Conservation (phyloP, 2,888 invertebrate genomes). For the Nebria salina region DNA sequence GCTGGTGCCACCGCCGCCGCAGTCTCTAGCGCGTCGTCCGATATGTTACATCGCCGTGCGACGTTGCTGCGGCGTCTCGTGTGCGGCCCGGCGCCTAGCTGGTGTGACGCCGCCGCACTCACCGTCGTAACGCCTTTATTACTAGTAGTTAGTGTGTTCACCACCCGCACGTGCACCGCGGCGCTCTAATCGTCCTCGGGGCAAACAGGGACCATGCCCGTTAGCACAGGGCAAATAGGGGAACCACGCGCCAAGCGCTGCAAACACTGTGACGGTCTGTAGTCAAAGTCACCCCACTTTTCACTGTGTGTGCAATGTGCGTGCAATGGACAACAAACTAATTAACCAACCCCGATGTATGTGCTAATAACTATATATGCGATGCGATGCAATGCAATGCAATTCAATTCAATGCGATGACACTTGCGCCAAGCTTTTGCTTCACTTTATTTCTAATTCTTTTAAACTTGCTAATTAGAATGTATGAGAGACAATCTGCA, state of each 20-base stretch:
- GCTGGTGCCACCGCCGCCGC: constrained; percentile 15
- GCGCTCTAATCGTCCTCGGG: constrained; percentile 50
- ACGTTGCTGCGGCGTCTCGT: constrained; percentile 11
- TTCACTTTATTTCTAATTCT: too few species aligned
- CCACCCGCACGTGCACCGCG: constrained; percentile 14
- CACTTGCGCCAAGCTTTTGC: too few species aligned
- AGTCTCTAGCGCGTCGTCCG: constrained; percentile 22
- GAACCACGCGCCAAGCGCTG: constrained; percentile 90
- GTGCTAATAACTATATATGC: too few species aligned
- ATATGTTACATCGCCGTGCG: constrained; percentile 21
- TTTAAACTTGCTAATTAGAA: too few species aligned
- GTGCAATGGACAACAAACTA: not conserved
- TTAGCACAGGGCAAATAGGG: constrained; percentile 71
- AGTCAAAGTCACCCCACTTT: not conserved
- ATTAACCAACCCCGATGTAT: too few species aligned
- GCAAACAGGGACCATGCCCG: constrained; percentile 66
- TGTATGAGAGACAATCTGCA: too few species aligned
- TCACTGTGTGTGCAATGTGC: not conserved
- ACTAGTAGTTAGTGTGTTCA: constrained; percentile 50
- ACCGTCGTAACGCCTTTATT: constrained; percentile 49
- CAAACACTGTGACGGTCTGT: constrained; percentile 87
- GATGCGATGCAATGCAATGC: too few species aligned
- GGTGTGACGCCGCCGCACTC: constrained; percentile 39
- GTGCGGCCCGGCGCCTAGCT: constrained; percentile 44
- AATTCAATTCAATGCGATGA: too few species aligned